Evolutionary conservation across 2,113 vertebrate species (phyloP).

Genomic region (Erythrolamprus reginae): DNA sequence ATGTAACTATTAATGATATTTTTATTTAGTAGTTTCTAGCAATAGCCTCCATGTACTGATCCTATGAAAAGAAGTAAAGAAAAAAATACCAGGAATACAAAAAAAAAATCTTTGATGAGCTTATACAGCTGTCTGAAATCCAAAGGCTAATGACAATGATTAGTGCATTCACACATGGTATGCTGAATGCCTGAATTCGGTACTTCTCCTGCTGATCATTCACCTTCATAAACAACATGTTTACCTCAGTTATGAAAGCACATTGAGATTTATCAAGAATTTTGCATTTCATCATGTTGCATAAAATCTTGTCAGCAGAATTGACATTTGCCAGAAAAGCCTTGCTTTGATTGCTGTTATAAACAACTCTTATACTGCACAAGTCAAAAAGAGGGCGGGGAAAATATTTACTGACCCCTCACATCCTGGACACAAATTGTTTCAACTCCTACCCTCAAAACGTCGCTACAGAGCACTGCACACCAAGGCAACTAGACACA

Average conservation of each 20-base stretch:
- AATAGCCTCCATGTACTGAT: not conserved
- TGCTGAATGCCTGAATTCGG: not conserved
- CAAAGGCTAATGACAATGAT: not conserved
- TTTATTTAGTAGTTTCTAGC: not conserved
- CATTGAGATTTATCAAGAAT: not conserved
- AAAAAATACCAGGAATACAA: not conserved
- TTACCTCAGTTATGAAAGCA: not conserved
- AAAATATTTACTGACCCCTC: too few relatives aligned
- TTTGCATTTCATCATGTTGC: not conserved
- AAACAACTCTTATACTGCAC: conserved; percentile 1
- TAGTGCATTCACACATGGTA: not conserved
- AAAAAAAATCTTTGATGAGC: not conserved
- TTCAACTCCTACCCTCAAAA: too few relatives aligned
- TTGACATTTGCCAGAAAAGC: not conserved
- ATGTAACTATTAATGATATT: not conserved
- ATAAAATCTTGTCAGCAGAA: not conserved
- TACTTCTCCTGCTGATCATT: not conserved
- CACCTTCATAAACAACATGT: not conserved
- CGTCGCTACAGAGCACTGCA: too few relatives aligned
- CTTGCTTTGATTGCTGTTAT: conserved; percentile 1
- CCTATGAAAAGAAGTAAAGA: not conserved
- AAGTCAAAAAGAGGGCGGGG: too few relatives aligned
- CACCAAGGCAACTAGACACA: too few relatives aligned
- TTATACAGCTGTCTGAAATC: not conserved
- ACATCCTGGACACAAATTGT: too few relatives aligned